phyloP scores from a whole-genome alignment of 1,140 invertebrate species.

The Conus betulinus region DNA sequence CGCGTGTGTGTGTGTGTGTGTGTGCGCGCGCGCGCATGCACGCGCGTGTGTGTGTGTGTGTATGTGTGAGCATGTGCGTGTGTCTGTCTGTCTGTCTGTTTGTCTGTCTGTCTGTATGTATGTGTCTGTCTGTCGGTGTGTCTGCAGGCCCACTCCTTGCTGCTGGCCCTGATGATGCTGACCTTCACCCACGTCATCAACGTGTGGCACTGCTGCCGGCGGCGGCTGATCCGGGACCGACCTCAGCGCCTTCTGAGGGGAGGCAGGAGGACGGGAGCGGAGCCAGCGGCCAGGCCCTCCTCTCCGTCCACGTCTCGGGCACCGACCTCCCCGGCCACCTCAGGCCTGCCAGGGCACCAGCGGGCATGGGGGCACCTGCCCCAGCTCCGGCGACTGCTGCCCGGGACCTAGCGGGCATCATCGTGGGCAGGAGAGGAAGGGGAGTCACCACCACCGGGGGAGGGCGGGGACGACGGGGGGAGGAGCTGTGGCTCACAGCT shows the following conservation, averaged over 20 bases:
- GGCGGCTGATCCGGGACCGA: conserved; percentile 52
- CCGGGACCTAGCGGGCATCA: neutral
- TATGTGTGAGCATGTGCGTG: neutral
- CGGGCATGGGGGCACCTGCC: neutral
- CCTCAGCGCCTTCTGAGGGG: neutral
- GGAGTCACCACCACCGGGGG: neutral
- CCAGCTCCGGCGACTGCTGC: neutral
- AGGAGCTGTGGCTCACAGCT: neutral
- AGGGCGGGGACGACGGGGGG: neutral
- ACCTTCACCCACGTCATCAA: conserved; percentile 57
- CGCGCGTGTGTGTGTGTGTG: neutral
- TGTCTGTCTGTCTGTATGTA: neutral
- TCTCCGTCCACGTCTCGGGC: neutral
- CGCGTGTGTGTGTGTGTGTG: neutral
- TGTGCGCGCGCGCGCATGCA: neutral
- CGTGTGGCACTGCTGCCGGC: conserved; percentile 59
- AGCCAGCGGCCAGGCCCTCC: neutral
- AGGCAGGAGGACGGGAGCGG: neutral
- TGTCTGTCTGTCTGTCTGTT: neutral
- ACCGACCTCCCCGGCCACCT: neutral
- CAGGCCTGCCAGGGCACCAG: neutral
- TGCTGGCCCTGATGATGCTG: conserved; percentile 50
- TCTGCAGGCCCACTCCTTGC: conserved; percentile 52
- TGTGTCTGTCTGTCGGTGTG: neutral
- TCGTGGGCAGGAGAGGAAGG: neutral